A percentile compares a stretch with the other conserved stretches of the same genome.
phyloP scores from a whole-genome alignment of 2,797 vertebrate genomes.

The Kryptolebias ocellatus region DNA sequence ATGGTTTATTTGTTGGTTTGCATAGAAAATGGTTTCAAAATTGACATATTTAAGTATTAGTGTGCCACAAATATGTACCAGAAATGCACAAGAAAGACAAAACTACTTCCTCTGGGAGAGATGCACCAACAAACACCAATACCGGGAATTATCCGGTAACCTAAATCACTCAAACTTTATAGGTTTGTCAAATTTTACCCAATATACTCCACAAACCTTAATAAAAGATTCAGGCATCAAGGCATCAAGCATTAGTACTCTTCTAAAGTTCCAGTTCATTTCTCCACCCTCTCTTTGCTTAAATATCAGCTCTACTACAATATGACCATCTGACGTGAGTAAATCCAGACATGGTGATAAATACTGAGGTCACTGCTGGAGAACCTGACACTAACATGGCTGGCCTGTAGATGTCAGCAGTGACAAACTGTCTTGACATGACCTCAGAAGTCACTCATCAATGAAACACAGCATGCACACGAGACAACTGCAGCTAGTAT shows the following conservation, averaged over 20 bases:
- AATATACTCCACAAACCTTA: too few relatives aligned
- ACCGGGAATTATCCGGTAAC: too few relatives aligned
- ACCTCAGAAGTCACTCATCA: neutral
- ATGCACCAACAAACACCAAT: too few relatives aligned
- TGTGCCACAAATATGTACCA: too few relatives aligned
- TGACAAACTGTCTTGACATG: conserved; percentile 48
- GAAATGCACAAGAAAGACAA: too few relatives aligned
- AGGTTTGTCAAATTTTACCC: too few relatives aligned
- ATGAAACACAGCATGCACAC: neutral
- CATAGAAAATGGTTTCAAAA: neutral
- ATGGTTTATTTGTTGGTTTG: neutral
- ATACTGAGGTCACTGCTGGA: conserved; percentile 33
- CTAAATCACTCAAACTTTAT: too few relatives aligned
- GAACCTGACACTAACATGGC: conserved; percentile 35
- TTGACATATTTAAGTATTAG: too few relatives aligned
- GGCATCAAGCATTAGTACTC: neutral
- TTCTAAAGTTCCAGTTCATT: neutral
- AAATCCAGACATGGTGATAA: conserved; percentile 25
- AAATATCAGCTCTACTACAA: neutral
- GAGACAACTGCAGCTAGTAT: neutral
- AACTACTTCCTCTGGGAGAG: too few relatives aligned
- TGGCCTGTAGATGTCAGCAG: conserved; percentile 73
- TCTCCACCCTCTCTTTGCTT: neutral
- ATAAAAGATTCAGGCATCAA: conserved; percentile 2
- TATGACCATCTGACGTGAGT: conserved; percentile 23